These are phyloP conservation scores for Mythimna albipuncta DNA, from an alignment of 2,888 invertebrate species.

Conservation along the genomic window DNA sequence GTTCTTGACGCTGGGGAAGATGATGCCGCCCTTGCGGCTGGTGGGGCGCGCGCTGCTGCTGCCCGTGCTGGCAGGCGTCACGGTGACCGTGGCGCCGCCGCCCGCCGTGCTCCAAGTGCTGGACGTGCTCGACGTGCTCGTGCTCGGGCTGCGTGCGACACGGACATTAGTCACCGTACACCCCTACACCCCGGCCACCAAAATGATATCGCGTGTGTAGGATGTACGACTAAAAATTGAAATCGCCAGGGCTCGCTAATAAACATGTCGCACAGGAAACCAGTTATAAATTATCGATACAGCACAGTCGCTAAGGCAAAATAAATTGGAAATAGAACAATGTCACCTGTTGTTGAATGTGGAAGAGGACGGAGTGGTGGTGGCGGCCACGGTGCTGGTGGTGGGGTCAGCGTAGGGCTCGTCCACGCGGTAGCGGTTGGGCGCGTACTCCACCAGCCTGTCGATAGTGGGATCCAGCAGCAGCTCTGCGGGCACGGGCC, in stretches of 20 bases:
- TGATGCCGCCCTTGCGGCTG: constrained; percentile 94
- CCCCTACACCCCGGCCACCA: constrained; percentile 60
- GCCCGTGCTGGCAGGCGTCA: constrained; percentile 79
- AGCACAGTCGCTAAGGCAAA: constrained; percentile 68
- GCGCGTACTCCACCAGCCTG: constrained; percentile 94
- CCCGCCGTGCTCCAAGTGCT: constrained; percentile 71
- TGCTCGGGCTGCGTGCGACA: constrained; percentile 87
- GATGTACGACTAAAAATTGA: constrained; percentile 33
- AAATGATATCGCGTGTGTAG: constrained; percentile 49
- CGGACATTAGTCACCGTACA: constrained; percentile 80
- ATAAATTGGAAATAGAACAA: constrained; percentile 71
- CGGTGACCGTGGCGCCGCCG: constrained; percentile 77
- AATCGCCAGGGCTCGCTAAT: constrained; percentile 61
- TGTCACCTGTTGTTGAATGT: constrained; percentile 85
- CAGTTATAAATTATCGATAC: constrained; percentile 8
- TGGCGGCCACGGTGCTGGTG: constrained; percentile 81
- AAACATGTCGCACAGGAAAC: constrained; percentile 43
- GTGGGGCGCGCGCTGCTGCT: constrained; percentile 86
- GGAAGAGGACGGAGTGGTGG: constrained; percentile 76
- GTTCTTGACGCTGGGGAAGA: constrained; percentile 97
- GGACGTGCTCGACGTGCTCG: constrained; percentile 74
- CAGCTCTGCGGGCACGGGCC: constrained; percentile 94
- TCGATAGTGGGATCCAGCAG: constrained; percentile 94
- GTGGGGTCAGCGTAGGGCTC: constrained; percentile 82
- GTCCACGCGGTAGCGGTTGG: constrained; percentile 91